Conservation (phyloP, 2,888 invertebrate species). For the Acleris literana region DNA sequence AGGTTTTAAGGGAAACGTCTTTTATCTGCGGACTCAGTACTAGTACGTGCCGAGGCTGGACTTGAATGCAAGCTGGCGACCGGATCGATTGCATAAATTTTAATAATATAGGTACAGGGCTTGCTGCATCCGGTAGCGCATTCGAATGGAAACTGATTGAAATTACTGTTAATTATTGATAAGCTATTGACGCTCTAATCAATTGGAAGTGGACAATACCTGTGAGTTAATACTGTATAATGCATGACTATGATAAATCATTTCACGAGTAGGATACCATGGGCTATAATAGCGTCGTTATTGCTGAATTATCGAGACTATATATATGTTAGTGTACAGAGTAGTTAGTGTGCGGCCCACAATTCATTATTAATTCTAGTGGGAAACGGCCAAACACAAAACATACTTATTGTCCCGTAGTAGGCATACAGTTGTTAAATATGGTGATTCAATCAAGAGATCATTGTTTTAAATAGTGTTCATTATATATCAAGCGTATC, state of each 20-base stretch:
- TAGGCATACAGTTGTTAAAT: no score
- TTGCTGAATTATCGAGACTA: no score
- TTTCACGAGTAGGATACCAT: constrained; percentile 1
- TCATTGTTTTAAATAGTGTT: no score
- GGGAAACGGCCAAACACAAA: no score
- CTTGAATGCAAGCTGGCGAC: constrained; percentile 57
- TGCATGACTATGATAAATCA: constrained; percentile 5
- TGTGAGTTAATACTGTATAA: constrained; percentile 17
- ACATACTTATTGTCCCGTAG: no score
- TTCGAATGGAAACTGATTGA: constrained; percentile 47
- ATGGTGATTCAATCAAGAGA: no score
- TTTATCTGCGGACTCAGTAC: constrained; percentile 52
- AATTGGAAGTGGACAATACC: constrained; percentile 38
- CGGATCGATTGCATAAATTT: constrained; percentile 67
- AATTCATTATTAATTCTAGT: no score
- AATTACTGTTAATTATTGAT: constrained; percentile 64
- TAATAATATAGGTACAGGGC: constrained; percentile 55
- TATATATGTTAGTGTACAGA: no score
- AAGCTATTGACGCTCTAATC: constrained; percentile 57
- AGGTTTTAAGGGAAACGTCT: constrained; percentile 41
- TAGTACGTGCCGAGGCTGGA: constrained; percentile 51
- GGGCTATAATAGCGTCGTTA: no score
- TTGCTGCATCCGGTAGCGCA: constrained; percentile 37
- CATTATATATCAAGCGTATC: no score
- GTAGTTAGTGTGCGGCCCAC: no score